Conservation (phyloP, 2,113 vertebrate species). For the Lucifuga dentata region DNA sequence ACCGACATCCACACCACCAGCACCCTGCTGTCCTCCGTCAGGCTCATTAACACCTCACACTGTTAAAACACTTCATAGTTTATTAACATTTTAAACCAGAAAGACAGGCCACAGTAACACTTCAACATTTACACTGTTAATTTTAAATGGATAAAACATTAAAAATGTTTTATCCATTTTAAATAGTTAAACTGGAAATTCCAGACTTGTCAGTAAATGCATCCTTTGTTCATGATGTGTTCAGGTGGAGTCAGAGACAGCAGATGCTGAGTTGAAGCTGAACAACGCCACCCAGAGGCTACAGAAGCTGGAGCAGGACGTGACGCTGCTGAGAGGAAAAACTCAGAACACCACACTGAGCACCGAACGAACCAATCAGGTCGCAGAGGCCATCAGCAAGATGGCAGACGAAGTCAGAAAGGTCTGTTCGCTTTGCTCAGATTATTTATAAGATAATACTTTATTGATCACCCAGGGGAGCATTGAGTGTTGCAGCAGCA, state of each 20-base stretch:
- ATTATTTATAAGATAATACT: too few relatives aligned
- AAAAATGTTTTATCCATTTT: too few relatives aligned
- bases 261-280: constrained; percentile 89
- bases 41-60: constrained; percentile 40
- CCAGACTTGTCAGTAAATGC: too few relatives aligned
- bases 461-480: too few relatives aligned
- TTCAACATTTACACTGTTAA: too few relatives aligned
- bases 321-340: constrained; percentile 87
- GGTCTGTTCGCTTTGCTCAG: too few relatives aligned
- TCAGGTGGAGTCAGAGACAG: constrained; percentile 92
- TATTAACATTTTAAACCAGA: too few relatives aligned
- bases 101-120: too few relatives aligned
- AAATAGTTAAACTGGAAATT: too few relatives aligned
- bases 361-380: constrained; percentile 82
- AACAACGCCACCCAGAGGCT: constrained; percentile 89
- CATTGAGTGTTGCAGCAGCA: too few relatives aligned
- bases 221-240: background rate
- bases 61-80: too few relatives aligned
- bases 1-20: constrained; percentile 92
- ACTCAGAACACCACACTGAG: constrained; percentile 80
- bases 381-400: constrained; percentile 77
- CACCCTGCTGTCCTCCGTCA: constrained; percentile 89
- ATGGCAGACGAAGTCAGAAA: constrained; percentile 86
- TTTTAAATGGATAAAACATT: too few relatives aligned
- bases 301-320: constrained; percentile 85